Percentiles rank a stretch among this genome's conserved stretches.
These are phyloP conservation scores for Mormoops blainvillei DNA, from an alignment of 2,113 vertebrate species.

Conservation along the genomic window DNA sequence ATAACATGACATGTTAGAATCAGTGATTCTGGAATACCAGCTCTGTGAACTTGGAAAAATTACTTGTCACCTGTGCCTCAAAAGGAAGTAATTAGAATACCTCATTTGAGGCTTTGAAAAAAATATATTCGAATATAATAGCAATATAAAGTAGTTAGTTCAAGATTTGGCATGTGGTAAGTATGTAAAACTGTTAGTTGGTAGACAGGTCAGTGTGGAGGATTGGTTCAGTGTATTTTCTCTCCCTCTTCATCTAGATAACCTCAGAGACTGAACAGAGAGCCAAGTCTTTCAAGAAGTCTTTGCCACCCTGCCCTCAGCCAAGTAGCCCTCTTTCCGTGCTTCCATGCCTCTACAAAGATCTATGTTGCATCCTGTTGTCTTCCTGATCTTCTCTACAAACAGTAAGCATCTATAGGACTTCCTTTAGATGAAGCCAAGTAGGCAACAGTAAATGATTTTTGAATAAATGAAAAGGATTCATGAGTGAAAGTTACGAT, in stretches of 20 bases:
- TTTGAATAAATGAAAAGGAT: background rate
- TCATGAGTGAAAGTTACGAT: background rate
- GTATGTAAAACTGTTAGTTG: background rate
- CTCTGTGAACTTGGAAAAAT: background rate
- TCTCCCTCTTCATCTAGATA: background rate
- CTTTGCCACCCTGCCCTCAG: background rate
- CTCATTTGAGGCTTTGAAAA: background rate
- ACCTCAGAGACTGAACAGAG: background rate
- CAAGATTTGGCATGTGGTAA: background rate
- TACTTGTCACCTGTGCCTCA: background rate
- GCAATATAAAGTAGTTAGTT: background rate
- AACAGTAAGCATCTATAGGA: background rate
- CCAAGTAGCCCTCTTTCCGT: background rate
- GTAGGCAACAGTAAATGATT: background rate
- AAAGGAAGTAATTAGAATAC: background rate
- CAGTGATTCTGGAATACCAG: background rate
- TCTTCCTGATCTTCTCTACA: background rate
- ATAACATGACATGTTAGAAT: background rate
- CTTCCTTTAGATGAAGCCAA: background rate
- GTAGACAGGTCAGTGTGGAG: background rate
- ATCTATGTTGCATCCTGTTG: fast-evolving
- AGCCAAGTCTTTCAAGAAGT: background rate
- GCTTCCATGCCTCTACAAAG: background rate
- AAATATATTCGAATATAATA: background rate
- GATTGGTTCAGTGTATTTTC: background rate